A percentile compares a stretch with the other conserved stretches of the same genome.
Evolutionary conservation across 2,113 vertebrate genomes (phyloP).

Genomic region (Caretta caretta): DNA sequence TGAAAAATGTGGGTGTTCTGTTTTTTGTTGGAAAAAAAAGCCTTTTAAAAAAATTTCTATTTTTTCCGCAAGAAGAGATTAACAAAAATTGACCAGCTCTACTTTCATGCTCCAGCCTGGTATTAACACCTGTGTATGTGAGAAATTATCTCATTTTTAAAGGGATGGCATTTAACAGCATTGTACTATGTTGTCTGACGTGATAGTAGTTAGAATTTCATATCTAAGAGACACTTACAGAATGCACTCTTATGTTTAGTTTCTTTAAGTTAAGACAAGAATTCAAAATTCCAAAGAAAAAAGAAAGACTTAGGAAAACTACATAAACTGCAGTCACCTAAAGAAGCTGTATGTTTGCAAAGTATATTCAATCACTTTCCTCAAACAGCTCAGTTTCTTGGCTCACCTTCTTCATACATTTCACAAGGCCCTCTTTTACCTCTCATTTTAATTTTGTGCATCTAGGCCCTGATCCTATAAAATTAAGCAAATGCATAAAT

Average conservation of each 20-base stretch:
- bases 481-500: too few relatives aligned
- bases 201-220: neutral
- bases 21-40: neutral
- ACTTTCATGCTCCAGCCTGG: neutral
- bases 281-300: neutral
- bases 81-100: neutral
- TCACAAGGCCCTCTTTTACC: too few relatives aligned
- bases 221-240: neutral
- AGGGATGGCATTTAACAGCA: slow-evolving; percentile 9
- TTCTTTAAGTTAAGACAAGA: neutral
- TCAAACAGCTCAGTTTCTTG: too few relatives aligned
- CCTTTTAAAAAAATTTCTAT: neutral
- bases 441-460: too few relatives aligned
- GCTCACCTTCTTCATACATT: too few relatives aligned
- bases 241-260: neutral
- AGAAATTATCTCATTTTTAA: slow-evolving; percentile 8
- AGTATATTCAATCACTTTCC: neutral
- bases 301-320: neutral
- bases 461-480: too few relatives aligned
- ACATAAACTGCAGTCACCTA: neutral
- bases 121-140: neutral
- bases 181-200: neutral
- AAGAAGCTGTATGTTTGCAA: neutral
- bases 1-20: neutral
- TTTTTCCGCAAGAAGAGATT: neutral